These are phyloP conservation scores for Cotesia chilonis DNA, from an alignment of 1,140 invertebrate species.

Conservation along the genomic window DNA sequence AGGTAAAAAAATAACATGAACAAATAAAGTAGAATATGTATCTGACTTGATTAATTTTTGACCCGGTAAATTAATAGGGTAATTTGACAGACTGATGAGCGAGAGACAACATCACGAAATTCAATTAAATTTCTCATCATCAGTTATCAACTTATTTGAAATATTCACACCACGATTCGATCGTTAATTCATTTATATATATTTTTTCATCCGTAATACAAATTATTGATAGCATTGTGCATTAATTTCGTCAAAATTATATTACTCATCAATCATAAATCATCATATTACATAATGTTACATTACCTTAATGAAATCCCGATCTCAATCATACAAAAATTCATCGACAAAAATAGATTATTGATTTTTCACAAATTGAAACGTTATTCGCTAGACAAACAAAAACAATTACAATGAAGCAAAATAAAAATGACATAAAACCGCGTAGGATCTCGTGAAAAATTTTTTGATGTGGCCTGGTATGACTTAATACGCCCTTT, in stretches of 20 bases:
- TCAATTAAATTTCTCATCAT: constrained; percentile 18
- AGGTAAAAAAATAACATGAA: too few species aligned
- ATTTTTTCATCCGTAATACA: background rate
- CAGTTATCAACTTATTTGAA: constrained; percentile 20
- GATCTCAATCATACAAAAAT: too few species aligned
- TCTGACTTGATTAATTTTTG: background rate
- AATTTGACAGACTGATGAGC: constrained; percentile 24
- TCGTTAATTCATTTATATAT: background rate
- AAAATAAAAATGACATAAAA: too few species aligned
- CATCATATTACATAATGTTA: background rate
- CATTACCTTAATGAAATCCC: too few species aligned
- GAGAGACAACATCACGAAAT: background rate
- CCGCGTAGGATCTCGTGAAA: too few species aligned
- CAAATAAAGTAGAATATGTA: background rate
- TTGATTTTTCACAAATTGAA: too few species aligned
- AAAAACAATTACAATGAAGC: too few species aligned
- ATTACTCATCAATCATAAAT: background rate
- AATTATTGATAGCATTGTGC: background rate
- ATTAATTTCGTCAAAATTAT: too few species aligned
- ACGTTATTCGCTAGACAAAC: too few species aligned
- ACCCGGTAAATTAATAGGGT: constrained; percentile 16
- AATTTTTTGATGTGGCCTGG: too few species aligned
- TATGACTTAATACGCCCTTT: too few species aligned
- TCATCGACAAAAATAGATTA: too few species aligned
- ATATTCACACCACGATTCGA: constrained; percentile 27